Evolutionary conservation across 53 echinoderm and acorn worm genomes (phyloP).

Genomic region (Echinarachnius parma): DNA sequence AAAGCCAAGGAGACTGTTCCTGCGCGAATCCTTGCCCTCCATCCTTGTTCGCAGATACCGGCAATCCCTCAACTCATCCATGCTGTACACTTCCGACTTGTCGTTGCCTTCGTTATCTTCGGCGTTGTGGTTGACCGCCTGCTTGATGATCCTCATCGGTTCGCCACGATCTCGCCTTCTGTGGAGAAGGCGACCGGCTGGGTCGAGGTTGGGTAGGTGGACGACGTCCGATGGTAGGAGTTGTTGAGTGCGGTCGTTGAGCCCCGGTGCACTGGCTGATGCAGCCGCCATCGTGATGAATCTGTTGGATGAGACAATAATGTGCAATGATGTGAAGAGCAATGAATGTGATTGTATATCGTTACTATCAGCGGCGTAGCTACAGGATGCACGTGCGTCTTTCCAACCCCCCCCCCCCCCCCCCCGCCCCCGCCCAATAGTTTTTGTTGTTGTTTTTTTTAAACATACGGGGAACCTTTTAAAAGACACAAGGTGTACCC

Average conservation of each 20-base stretch:
- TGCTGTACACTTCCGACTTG: slow-evolving; percentile 49
- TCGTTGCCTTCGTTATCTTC: slow-evolving; percentile 40
- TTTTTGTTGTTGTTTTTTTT: too few relatives aligned
- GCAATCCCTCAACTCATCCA: slow-evolving; percentile 55
- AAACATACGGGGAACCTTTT: too few relatives aligned
- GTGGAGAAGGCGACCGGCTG: slow-evolving; percentile 26
- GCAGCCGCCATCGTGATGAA: slow-evolving; percentile 34
- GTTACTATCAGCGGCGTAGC: too few relatives aligned
- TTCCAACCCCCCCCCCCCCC: too few relatives aligned
- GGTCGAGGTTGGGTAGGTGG: slow-evolving; percentile 41
- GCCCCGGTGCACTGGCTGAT: slow-evolving; percentile 16
- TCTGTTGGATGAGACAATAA: neutral
- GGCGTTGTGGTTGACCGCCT: slow-evolving; percentile 31
- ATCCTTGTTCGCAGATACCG: slow-evolving; percentile 46
- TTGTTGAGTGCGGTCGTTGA: slow-evolving; percentile 31
- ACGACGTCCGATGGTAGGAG: slow-evolving; percentile 25
- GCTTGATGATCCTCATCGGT: slow-evolving; percentile 43
- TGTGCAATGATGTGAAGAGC: too few relatives aligned
- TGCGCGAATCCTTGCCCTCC: slow-evolving; percentile 3
- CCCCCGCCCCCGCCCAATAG: too few relatives aligned
- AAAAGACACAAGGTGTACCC: too few relatives aligned
- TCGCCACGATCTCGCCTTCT: slow-evolving; percentile 43
- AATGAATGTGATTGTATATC: too few relatives aligned
- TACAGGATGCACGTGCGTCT: too few relatives aligned
- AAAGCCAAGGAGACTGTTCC: slow-evolving; percentile 32